These are phyloP conservation scores for Ashinkailepas kermadecensis DNA, from an alignment of 2,888 invertebrate genomes.

Conservation along the genomic window DNA sequence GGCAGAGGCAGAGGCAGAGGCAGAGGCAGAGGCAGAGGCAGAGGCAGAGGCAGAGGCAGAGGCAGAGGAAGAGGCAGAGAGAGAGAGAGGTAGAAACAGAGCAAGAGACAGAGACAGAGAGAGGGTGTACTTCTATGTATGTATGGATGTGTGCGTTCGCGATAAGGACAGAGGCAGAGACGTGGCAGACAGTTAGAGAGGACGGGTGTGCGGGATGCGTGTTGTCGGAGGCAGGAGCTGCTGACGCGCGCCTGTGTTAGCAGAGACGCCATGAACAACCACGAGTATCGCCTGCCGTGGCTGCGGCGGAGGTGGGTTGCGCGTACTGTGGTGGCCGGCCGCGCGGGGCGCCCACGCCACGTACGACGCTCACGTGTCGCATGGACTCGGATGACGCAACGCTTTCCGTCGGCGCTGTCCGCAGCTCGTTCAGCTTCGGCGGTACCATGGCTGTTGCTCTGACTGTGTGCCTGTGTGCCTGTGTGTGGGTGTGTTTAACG, in stretches of 20 bases:
- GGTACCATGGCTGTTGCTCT: background rate
- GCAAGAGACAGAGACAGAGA: background rate
- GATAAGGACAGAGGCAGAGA: too few species aligned
- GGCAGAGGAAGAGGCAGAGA: background rate
- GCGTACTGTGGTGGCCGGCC: too few species aligned
- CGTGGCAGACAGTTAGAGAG: too few species aligned
- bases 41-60: background rate
- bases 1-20: background rate
- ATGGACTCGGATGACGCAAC: too few species aligned
- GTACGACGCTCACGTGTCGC: too few species aligned
- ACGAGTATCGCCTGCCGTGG: background rate
- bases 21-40: background rate
- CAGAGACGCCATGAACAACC: background rate
- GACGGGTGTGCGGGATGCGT: too few species aligned
- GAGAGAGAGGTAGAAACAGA: background rate
- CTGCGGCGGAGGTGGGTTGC: slow-evolving; percentile 12
- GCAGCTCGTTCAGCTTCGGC: too few species aligned
- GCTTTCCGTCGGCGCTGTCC: too few species aligned
- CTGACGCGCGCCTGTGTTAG: background rate
- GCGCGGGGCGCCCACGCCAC: background rate
- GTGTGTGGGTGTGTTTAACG: background rate
- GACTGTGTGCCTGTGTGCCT: background rate
- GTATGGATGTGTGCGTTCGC: too few species aligned
- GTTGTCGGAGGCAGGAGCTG: background rate
- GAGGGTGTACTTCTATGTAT: too few species aligned